A percentile compares a stretch with the other conserved stretches of the same genome.
phyloP scores from a whole-genome alignment of 1,140 invertebrate species.

The Linepithema humile region DNA sequence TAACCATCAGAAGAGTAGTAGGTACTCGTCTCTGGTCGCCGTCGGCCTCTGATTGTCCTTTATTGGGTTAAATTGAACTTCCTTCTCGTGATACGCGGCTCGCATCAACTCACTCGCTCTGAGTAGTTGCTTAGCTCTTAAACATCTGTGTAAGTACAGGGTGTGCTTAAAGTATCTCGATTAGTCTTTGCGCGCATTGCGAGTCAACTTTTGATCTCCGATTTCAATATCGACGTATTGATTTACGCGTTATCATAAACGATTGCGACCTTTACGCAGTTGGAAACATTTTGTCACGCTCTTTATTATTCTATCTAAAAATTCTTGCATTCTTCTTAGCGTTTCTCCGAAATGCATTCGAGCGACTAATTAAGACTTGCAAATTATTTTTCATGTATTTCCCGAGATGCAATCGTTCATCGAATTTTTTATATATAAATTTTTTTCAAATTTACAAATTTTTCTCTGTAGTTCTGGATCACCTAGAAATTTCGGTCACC shows the following conservation, averaged over 20 bases:
- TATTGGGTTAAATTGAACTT: slow-evolving; percentile 86
- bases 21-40: slow-evolving; percentile 82
- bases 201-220: slow-evolving; percentile 35
- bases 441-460: background rate
- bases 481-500: slow-evolving; percentile 52
- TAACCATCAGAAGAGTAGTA: slow-evolving; percentile 79
- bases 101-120: slow-evolving; percentile 84
- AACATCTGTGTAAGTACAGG: slow-evolving; percentile 82
- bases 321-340: background rate
- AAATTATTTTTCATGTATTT: background rate
- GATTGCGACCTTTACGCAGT: background rate
- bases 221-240: slow-evolving; percentile 27
- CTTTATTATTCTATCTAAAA: background rate
- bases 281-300: background rate
- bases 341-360: background rate
- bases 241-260: background rate
- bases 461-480: background rate
- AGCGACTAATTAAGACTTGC: background rate
- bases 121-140: slow-evolving; percentile 82
- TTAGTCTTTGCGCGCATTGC: slow-evolving; percentile 57
- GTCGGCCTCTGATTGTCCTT: slow-evolving; percentile 85
- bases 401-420: background rate
- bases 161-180: slow-evolving; percentile 79
- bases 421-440: background rate
- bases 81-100: slow-evolving; percentile 84